phyloP scores from a whole-genome alignment of 2,797 vertebrate genomes.

The Coranthus polyacanthus region DNA sequence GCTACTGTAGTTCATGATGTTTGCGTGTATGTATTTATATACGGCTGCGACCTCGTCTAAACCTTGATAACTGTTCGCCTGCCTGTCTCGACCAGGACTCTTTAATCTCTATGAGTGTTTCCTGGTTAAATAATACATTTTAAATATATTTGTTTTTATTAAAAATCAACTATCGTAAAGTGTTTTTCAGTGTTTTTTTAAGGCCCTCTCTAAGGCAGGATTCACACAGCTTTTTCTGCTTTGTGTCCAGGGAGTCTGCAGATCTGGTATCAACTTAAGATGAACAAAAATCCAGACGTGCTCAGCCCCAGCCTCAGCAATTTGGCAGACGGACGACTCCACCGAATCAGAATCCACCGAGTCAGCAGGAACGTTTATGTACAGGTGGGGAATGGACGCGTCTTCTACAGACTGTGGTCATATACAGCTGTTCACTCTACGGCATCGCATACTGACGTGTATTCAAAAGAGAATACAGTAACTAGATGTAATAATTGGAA shows the following conservation, averaged over 20 bases:
- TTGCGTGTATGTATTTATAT: too few relatives aligned
- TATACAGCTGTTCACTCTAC: conserved; percentile 1
- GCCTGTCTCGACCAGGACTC: too few relatives aligned
- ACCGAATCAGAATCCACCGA: conserved; percentile 90
- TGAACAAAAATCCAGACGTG: conserved; percentile 85
- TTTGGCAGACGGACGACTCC: conserved; percentile 90
- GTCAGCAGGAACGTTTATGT: conserved; percentile 89
- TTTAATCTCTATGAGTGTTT: too few relatives aligned
- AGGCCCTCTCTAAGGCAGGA: neutral
- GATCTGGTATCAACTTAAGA: conserved; percentile 91
- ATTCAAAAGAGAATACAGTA: too few relatives aligned
- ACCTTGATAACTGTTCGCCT: too few relatives aligned
- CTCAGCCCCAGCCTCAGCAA: conserved; percentile 87
- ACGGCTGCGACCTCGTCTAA: too few relatives aligned
- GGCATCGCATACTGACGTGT: neutral
- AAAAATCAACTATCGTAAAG: too few relatives aligned
- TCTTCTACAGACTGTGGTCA: conserved; percentile 1
- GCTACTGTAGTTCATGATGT: too few relatives aligned
- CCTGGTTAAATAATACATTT: too few relatives aligned
- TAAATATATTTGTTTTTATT: too few relatives aligned
- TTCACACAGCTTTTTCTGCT: conserved; percentile 11
- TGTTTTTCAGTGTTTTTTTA: neutral
- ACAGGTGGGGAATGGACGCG: conserved; percentile 85
- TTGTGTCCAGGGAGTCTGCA: conserved; percentile 92
- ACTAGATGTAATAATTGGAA: too few relatives aligned